Evolutionary conservation across 1,140 invertebrate genomes (phyloP).

Genomic region (Pachypeltis micranthus): DNA sequence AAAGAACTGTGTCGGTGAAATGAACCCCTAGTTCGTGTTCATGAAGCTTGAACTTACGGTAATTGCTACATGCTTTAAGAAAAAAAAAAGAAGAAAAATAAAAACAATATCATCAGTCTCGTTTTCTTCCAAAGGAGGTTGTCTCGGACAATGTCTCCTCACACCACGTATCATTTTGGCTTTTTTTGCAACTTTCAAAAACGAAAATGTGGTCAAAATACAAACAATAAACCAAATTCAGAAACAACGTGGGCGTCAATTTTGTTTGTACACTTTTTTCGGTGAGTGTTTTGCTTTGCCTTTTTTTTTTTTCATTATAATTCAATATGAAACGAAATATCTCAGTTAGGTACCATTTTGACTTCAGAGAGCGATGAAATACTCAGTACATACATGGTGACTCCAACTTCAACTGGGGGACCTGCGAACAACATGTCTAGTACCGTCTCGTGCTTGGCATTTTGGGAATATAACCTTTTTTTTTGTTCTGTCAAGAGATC

Average conservation of each 20-base stretch:
- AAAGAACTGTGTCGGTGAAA: constrained; percentile 12
- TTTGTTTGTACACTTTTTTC: not conserved
- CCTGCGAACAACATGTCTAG: constrained; percentile 56
- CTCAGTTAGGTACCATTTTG: constrained; percentile 67
- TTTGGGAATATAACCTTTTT: not conserved
- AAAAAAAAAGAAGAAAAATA: too few species aligned
- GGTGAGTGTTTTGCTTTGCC: not conserved
- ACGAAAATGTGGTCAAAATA: too few species aligned
- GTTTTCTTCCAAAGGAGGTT: not conserved
- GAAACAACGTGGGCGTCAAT: not conserved
- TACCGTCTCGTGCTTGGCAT: not conserved
- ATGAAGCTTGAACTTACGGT: not conserved
- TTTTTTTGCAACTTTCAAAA: too few species aligned
- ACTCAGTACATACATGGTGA: constrained; percentile 96
- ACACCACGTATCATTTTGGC: too few species aligned
- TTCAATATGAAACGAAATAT: not conserved
- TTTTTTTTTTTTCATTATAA: constrained; percentile 11
- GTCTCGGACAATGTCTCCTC: not conserved
- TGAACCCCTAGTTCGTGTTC: constrained; percentile 17
- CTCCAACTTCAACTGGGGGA: constrained; percentile 88
- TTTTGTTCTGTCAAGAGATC: too few species aligned
- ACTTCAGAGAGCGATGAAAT: constrained; percentile 98
- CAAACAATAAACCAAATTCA: too few species aligned
- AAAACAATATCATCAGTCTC: too few species aligned
- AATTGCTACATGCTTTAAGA: not conserved